These are phyloP conservation scores for Peromyscus attwateri DNA, from an alignment of 2,797 vertebrate genomes.

Conservation along the genomic window DNA sequence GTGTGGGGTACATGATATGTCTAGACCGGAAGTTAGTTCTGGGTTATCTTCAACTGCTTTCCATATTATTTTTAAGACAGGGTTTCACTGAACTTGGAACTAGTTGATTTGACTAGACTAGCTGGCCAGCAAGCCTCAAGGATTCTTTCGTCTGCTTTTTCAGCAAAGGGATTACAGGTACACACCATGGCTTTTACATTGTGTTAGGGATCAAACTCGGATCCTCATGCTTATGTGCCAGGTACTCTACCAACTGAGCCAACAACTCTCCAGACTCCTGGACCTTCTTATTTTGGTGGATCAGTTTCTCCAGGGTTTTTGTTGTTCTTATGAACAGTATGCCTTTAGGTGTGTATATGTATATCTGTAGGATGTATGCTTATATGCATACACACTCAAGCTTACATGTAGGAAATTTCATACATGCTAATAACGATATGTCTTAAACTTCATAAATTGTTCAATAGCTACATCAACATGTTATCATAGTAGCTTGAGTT, in stretches of 20 bases:
- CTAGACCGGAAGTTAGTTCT: background rate
- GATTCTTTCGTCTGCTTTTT: background rate
- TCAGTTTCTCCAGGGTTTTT: background rate
- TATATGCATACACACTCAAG: background rate
- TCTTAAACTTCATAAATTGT: conserved; percentile 39
- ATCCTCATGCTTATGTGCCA: background rate
- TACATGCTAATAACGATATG: background rate
- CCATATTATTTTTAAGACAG: background rate
- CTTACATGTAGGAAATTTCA: background rate
- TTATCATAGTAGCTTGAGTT: conserved; percentile 33
- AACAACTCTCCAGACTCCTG: background rate
- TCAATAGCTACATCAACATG: background rate
- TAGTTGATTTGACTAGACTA: background rate
- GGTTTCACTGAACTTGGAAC: background rate
- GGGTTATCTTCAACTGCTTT: background rate
- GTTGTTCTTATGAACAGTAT: conserved; percentile 22
- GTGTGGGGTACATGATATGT: background rate
- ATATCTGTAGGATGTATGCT: conserved; percentile 30
- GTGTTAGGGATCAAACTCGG: background rate
- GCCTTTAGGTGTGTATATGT: background rate
- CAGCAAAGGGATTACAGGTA: background rate
- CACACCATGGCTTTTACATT: background rate
- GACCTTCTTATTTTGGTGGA: background rate
- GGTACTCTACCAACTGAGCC: background rate
- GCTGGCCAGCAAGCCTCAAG: background rate